Evolutionary conservation across 2,888 invertebrate genomes (phyloP).

Genomic region (Hirudinaria manillensis): DNA sequence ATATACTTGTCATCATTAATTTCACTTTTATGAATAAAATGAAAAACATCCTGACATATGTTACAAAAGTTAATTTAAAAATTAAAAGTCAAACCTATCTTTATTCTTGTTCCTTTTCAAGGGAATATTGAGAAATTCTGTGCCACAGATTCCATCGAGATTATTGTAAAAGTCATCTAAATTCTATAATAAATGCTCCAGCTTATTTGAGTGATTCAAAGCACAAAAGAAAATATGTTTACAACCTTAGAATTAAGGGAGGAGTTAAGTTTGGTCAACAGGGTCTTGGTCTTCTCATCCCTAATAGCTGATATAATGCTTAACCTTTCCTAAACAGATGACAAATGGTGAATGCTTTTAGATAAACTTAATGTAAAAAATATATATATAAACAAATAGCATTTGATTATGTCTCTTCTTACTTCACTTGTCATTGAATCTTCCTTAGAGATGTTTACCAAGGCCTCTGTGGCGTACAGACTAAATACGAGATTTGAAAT

Average conservation of each 20-base stretch:
- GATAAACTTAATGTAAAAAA: slow-evolving; percentile 29
- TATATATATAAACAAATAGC: slow-evolving; percentile 3
- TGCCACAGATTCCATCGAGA: slow-evolving; percentile 67
- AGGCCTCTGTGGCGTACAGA: slow-evolving; percentile 63
- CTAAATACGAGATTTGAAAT: slow-evolving; percentile 71
- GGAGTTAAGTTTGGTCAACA: slow-evolving; percentile 65
- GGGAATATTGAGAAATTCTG: slow-evolving; percentile 51
- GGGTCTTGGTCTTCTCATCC: slow-evolving; percentile 63
- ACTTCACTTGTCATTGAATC: slow-evolving; percentile 40
- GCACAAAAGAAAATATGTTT: neutral
- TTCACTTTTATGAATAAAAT: too few species aligned
- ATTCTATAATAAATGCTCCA: slow-evolving; percentile 3
- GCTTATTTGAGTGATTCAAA: neutral
- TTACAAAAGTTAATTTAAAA: neutral
- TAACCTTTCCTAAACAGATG: slow-evolving; percentile 53
- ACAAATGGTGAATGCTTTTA: neutral
- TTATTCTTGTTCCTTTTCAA: slow-evolving; percentile 87
- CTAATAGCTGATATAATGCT: slow-evolving; percentile 57
- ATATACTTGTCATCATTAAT: too few species aligned
- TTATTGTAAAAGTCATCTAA: slow-evolving; percentile 70
- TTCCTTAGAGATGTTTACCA: slow-evolving; percentile 41
- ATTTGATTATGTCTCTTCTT: slow-evolving; percentile 35
- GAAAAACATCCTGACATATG: too few species aligned
- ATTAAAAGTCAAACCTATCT: slow-evolving; percentile 54
- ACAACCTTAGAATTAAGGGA: slow-evolving; percentile 62